Base-by-base conservation (phyloP, 1,140 invertebrate genomes). In the Cotesia glomerata region DNA sequence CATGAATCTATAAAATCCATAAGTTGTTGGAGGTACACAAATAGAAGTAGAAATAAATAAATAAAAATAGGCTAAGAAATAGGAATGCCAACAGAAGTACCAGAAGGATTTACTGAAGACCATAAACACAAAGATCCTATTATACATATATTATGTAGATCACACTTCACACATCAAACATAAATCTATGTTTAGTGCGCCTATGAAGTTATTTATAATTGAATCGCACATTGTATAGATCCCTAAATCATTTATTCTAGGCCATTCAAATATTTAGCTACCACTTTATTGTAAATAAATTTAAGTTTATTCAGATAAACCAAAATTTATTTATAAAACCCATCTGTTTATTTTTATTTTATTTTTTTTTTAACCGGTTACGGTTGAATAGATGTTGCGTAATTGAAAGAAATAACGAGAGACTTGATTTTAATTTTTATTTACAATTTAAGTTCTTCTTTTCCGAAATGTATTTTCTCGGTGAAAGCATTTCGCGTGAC, bases 401-500 rank as follows among this genome's bases (percentile, higher is more conserved):
- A 64, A 64, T 67, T 32, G 65, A 32, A 52, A 67, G 11, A 65
- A 26, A 65, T 64, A 64, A 66, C 36, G 34, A 68, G 34, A 16
- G 16, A 35, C 18, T 18, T 59, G 9, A 18, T 8, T 59, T 26
- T 18, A 51, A 18, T 49, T 49, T 18, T 7, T 39, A 34, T 8
- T 39, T 16, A 52, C 8, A 13, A 52, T 35, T 16, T 34, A 26
- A 8, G 4, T 58, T 58, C 7, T 58, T 67, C 45, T 18, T 59
- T 52, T 62, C 69, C 18, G 69, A 18, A 64, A 36, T 64, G 59
- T 71, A 62, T 63, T 52, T 52, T 45, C 69, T 16, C 45, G 39
- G 26, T 71, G 61, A 71, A 71, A 71, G 49, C 61, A 63, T 63
- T 71, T 45, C 52, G 61, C 49, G 69, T 71, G 59, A 35, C 69